phyloP scores from a whole-genome alignment of 2,113 vertebrate genomes.

The Anhinga rufa region DNA sequence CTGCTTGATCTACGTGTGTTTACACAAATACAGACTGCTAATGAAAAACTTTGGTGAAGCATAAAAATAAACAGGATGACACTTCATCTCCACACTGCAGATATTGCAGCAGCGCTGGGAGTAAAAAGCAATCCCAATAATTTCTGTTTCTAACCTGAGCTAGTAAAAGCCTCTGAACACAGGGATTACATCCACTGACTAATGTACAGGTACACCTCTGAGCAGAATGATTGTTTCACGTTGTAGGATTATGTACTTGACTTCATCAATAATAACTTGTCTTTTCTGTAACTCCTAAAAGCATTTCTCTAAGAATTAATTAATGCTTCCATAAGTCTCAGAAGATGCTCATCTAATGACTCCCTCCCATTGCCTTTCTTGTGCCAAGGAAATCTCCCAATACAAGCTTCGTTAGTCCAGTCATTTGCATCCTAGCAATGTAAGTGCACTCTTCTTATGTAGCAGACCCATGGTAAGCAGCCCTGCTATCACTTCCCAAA shows the following conservation, averaged over 20 bases:
- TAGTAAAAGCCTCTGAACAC: not conserved
- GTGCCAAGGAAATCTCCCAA: not conserved
- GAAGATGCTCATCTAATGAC: not conserved
- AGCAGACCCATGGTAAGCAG: not conserved
- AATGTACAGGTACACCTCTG: not conserved
- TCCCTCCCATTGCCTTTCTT: not conserved
- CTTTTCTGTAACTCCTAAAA: not conserved
- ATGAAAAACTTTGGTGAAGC: not conserved
- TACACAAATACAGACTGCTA: not conserved
- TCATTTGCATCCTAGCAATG: not conserved
- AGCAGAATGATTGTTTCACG: not conserved
- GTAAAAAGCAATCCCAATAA: not conserved
- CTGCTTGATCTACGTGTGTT: not conserved
- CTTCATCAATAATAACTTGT: not conserved
- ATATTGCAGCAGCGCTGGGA: not conserved
- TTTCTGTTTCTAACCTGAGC: not conserved
- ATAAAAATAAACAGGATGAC: not conserved
- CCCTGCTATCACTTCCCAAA: not conserved
- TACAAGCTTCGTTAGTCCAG: not conserved
- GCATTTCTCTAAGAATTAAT: not conserved
- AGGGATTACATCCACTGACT: not conserved
- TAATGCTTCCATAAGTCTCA: not conserved
- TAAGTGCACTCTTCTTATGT: not conserved
- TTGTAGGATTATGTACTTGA: not conserved
- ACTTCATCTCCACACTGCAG: not conserved